These are phyloP conservation scores for Drosophila paulistorum DNA, from an alignment of 1,140 invertebrate genomes.

Conservation along the genomic window DNA sequence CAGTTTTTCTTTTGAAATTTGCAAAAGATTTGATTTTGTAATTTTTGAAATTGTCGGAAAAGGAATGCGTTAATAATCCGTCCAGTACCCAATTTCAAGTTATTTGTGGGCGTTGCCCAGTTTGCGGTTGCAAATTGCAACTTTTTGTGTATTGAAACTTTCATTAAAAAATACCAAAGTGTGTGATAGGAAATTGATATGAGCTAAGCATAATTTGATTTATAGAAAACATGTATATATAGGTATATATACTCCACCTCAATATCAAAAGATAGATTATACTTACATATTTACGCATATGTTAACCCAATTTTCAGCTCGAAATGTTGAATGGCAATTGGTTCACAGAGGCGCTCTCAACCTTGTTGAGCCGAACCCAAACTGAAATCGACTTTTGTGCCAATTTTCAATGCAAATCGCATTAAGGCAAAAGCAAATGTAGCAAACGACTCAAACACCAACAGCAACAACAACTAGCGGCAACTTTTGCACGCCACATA, in stretches of 20 bases:
- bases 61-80: conserved; percentile 38
- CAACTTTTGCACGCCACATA: conserved; percentile 48
- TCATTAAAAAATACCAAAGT: conserved; percentile 58
- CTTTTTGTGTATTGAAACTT: conserved; percentile 22
- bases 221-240: not conserved
- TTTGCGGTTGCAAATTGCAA: conserved; percentile 29
- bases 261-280: not conserved
- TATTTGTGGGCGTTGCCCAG: conserved; percentile 38
- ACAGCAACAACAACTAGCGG: conserved; percentile 23
- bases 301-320: conserved; percentile 1
- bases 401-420: conserved; percentile 64
- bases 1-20: conserved; percentile 17
- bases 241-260: too few relatives aligned
- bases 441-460: conserved; percentile 46
- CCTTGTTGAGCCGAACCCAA: conserved; percentile 38
- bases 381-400: conserved; percentile 61
- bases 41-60: conserved; percentile 43
- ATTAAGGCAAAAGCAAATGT: conserved; percentile 56
- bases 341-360: conserved; percentile 9
- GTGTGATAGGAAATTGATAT: conserved; percentile 36
- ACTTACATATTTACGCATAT: not conserved
- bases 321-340: conserved; percentile 10
- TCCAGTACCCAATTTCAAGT: conserved; percentile 23
- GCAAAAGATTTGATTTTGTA: conserved; percentile 36
- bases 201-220: conserved; percentile 29